These are phyloP conservation scores for Spisula solida DNA, from an alignment of 2,888 invertebrate genomes.

Conservation along the genomic window DNA sequence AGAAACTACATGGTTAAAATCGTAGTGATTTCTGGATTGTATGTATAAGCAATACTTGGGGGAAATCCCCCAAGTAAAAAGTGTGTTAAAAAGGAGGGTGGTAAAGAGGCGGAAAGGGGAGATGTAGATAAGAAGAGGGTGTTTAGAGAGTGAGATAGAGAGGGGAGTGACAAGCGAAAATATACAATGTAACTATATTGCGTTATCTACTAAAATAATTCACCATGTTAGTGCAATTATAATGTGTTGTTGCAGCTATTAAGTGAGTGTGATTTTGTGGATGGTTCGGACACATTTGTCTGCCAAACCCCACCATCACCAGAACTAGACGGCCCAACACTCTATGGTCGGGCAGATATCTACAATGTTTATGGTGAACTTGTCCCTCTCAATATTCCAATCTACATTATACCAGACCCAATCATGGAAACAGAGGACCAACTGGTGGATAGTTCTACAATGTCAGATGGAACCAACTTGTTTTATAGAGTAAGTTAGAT, in stretches of 20 bases:
- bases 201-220: too few relatives aligned
- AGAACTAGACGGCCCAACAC: neutral
- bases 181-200: too few relatives aligned
- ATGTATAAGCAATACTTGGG: too few relatives aligned
- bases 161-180: too few relatives aligned
- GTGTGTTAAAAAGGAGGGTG: too few relatives aligned
- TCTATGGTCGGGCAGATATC: neutral
- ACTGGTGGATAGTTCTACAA: neutral
- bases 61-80: too few relatives aligned
- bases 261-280: neutral
- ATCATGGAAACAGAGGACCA: neutral
- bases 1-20: too few relatives aligned
- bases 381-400: neutral
- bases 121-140: too few relatives aligned
- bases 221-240: neutral
- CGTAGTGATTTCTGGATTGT: too few relatives aligned
- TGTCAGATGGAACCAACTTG: neutral
- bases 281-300: neutral
- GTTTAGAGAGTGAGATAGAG: too few relatives aligned
- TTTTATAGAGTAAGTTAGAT: neutral
- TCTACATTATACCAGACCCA: neutral
- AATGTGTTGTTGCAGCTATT: neutral
- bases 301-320: neutral
- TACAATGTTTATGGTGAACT: conserved; percentile 13
- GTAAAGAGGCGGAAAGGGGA: too few relatives aligned